Conservation (phyloP, 2,797 vertebrate species). For the Adrianichthys oophorus region DNA sequence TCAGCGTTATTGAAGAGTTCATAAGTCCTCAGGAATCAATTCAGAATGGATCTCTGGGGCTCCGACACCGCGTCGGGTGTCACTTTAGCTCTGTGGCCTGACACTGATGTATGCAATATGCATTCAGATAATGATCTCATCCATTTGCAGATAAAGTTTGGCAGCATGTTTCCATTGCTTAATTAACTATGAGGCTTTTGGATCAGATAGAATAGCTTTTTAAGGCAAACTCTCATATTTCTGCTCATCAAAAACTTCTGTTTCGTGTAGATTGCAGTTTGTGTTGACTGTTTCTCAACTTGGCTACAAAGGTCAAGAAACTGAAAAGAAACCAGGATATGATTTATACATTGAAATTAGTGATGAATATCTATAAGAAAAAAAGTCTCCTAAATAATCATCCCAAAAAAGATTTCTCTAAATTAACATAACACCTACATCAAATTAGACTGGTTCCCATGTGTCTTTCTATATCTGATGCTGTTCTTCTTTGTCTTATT, state of each 20-base stretch:
- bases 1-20: constrained; percentile 51
- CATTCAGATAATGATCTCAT: constrained; percentile 21
- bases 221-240: constrained; percentile 6
- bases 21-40: constrained; percentile 51
- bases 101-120: constrained; percentile 33
- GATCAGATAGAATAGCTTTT: constrained; percentile 1
- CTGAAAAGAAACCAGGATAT: too few relatives aligned
- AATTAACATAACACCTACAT: too few relatives aligned
- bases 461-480: too few relatives aligned
- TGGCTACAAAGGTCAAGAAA: too few relatives aligned
- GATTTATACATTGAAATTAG: too few relatives aligned
- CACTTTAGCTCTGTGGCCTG: constrained; percentile 24
- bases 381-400: too few relatives aligned
- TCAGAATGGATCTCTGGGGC: constrained; percentile 43
- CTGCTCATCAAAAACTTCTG: not conserved
- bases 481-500: too few relatives aligned
- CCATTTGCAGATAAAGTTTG: constrained; percentile 31
- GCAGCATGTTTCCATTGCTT: constrained; percentile 17
- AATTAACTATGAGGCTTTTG: constrained; percentile 16
- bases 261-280: not conserved
- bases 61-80: constrained; percentile 54
- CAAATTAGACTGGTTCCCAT: too few relatives aligned
- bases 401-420: too few relatives aligned
- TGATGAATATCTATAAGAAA: too few relatives aligned
- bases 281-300: too few relatives aligned